phyloP scores from a whole-genome alignment of 2,797 vertebrate species.

The Ptychadena robeensis region DNA sequence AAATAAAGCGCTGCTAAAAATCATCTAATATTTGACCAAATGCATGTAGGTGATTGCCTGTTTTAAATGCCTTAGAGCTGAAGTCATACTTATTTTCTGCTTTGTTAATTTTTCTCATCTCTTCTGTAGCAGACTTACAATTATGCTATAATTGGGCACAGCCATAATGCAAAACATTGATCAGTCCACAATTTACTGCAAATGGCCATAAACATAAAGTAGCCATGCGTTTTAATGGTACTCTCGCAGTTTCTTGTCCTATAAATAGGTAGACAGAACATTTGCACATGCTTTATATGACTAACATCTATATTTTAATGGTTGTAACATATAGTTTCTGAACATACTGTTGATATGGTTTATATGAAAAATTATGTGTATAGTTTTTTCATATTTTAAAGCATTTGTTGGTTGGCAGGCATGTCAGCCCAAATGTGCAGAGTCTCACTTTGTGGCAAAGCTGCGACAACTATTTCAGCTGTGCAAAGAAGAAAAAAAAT shows the following conservation, averaged over 20 bases:
- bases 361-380: too few species aligned
- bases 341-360: too few species aligned
- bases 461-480: too few species aligned
- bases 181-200: not conserved
- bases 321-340: too few species aligned
- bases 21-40: constrained; percentile 41
- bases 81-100: constrained; percentile 35
- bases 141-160: constrained; percentile 33
- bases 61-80: constrained; percentile 21
- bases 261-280: not conserved
- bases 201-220: constrained; percentile 6
- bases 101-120: constrained; percentile 41
- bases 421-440: too few species aligned
- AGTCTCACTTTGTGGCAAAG: too few species aligned
- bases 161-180: constrained; percentile 20
- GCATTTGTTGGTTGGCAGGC: too few species aligned
- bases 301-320: not conserved
- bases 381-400: too few species aligned
- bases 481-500: too few species aligned
- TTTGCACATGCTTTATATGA: too few species aligned
- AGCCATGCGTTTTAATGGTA: not conserved
- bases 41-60: constrained; percentile 12
- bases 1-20: constrained; percentile 17
- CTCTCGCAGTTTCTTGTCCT: not conserved
- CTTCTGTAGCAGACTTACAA: constrained; percentile 19